phyloP scores from a whole-genome alignment of 2,888 invertebrate genomes.

The Eulithis prunata region DNA sequence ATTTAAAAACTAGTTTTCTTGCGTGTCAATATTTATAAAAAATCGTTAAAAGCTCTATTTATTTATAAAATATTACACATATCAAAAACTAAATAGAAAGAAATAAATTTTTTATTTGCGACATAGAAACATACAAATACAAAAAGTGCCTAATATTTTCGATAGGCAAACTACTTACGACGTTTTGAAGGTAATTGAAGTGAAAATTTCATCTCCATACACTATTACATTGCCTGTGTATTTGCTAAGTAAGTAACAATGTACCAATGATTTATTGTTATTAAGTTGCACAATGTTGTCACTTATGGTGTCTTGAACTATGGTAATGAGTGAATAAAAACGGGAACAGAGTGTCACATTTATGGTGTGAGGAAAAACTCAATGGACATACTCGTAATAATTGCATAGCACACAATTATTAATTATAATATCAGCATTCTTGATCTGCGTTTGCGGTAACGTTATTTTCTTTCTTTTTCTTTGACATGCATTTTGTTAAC shows the following conservation, averaged over 20 bases:
- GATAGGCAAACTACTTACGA: too few relatives aligned
- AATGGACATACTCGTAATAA: slow-evolving; percentile 8
- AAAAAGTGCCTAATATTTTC: too few relatives aligned
- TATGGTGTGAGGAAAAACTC: slow-evolving; percentile 24
- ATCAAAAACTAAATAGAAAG: too few relatives aligned
- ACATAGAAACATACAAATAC: too few relatives aligned
- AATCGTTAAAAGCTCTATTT: too few relatives aligned
- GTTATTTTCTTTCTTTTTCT: too few relatives aligned
- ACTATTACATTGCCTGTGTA: slow-evolving; percentile 17
- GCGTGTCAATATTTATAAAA: too few relatives aligned
- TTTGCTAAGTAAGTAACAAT: slow-evolving; percentile 66
- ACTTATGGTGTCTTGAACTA: slow-evolving; percentile 40
- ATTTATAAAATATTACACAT: too few relatives aligned
- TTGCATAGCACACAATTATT: slow-evolving; percentile 14
- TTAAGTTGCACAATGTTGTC: slow-evolving; percentile 55
- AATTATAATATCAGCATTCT: slow-evolving; percentile 14
- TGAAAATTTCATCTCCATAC: not conserved
- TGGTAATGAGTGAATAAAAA: slow-evolving; percentile 31
- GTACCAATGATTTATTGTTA: slow-evolving; percentile 69
- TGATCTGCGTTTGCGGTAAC: not conserved
- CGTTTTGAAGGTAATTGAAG: not conserved
- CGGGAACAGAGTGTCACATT: slow-evolving; percentile 21
- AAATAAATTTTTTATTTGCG: too few relatives aligned
- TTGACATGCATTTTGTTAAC: too few relatives aligned
- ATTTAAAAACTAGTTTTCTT: too few relatives aligned